Evolutionary conservation across 1,140 invertebrate genomes (phyloP).

Genomic region (Ectropis grisescens): DNA sequence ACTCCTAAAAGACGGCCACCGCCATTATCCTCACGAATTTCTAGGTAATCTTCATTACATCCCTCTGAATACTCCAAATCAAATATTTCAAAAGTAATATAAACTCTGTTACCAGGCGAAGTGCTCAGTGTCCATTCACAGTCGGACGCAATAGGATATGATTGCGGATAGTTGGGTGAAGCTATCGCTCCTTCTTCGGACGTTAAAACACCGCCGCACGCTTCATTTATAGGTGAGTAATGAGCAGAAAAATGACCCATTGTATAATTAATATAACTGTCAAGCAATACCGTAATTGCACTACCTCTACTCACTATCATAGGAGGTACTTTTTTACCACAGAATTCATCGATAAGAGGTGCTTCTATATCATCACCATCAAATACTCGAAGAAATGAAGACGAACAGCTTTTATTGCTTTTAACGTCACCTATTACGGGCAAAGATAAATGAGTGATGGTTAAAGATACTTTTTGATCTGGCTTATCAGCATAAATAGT

Average conservation of each 20-base stretch:
- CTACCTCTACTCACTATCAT: conserved; percentile 76
- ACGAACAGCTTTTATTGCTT: conserved; percentile 36
- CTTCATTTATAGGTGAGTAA: conserved; percentile 73
- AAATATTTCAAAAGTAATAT: conserved; percentile 76
- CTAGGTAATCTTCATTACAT: conserved; percentile 89
- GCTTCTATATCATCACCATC: conserved; percentile 77
- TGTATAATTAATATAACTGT: conserved; percentile 27
- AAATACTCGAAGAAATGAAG: conserved; percentile 68
- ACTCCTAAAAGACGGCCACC: conserved; percentile 76
- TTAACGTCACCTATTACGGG: conserved; percentile 17
- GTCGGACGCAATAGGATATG: conserved; percentile 80
- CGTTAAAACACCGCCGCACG: conserved; percentile 79
- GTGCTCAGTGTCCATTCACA: conserved; percentile 83
- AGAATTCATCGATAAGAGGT: conserved; percentile 71
- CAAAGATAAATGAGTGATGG: conserved; percentile 73
- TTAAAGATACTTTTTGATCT: conserved; percentile 80
- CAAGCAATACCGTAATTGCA: conserved; percentile 72
- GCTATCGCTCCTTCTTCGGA: conserved; percentile 76
- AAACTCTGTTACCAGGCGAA: conserved; percentile 75
- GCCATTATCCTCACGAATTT: conserved; percentile 78
- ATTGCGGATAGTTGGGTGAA: conserved; percentile 85
- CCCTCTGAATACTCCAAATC: conserved; percentile 78
- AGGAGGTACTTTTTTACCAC: conserved; percentile 69
- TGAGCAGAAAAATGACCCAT: conserved; percentile 69
- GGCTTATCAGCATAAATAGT: conserved; percentile 46